These are phyloP conservation scores for Ennomos fuscantarius DNA, from an alignment of 2,888 invertebrate genomes.

Conservation along the genomic window DNA sequence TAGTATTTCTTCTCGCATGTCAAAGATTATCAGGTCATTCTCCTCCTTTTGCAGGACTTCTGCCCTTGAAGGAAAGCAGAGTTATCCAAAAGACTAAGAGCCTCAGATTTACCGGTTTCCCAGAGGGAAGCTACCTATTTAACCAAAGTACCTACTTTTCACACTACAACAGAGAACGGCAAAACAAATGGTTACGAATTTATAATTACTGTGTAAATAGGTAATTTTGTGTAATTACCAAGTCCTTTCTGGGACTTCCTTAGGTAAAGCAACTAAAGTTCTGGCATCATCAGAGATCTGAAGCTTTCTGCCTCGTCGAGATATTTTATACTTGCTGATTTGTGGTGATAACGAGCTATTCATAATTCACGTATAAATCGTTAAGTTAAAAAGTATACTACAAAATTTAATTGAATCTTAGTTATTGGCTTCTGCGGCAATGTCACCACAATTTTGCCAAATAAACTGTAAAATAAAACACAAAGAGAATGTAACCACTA, in stretches of 20 bases:
- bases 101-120: no score
- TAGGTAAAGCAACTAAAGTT: constrained; percentile 65
- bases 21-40: constrained; percentile 67
- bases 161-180: no score
- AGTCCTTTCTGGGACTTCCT: constrained; percentile 71
- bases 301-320: constrained; percentile 67
- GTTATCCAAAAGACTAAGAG: neutral
- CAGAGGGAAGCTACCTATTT: no score
- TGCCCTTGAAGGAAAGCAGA: constrained; percentile 54
- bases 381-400: no score
- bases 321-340: constrained; percentile 59
- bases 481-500: no score
- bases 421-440: no score
- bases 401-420: no score
- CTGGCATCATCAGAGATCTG: constrained; percentile 65
- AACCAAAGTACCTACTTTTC: no score
- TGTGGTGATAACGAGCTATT: constrained; percentile 5
- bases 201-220: neutral
- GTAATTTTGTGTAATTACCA: constrained; percentile 53
- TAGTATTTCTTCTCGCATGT: constrained; percentile 75
- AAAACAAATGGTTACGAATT: no score
- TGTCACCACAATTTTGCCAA: no score
- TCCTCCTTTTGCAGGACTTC: constrained; percentile 77
- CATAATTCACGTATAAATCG: constrained; percentile 3
- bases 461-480: no score